Percentiles rank a stretch among this genome's conserved stretches.
These are phyloP conservation scores for Catharus bicknelli DNA, from an alignment of 2,113 vertebrate genomes.

Conservation along the genomic window DNA sequence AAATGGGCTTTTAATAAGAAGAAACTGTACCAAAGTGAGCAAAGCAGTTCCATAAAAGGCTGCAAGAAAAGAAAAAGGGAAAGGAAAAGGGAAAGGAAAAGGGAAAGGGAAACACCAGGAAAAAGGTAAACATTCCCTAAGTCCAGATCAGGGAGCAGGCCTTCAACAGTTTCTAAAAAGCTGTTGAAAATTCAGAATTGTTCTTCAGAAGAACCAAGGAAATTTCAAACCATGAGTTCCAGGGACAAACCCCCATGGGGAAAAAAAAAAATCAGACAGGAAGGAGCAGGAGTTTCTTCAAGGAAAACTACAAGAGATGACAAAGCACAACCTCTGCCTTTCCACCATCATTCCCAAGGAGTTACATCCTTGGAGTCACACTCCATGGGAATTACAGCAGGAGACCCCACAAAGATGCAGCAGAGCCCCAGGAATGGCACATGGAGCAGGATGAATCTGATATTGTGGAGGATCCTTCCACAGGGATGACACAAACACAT, in stretches of 20 bases:
- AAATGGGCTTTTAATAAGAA: not conserved
- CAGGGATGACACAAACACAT: too few species aligned
- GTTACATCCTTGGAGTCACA: not conserved
- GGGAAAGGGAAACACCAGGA: not conserved
- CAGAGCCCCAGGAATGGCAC: not conserved
- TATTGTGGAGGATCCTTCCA: not conserved
- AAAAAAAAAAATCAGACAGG: not conserved
- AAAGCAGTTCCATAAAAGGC: not conserved
- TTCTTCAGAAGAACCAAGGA: not conserved
- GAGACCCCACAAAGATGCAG: accelerated
- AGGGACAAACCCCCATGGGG: not conserved
- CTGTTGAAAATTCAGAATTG: not conserved
- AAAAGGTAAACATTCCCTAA: not conserved
- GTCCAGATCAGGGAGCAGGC: not conserved
- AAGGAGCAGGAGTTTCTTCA: not conserved
- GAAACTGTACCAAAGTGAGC: not conserved
- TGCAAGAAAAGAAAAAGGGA: not conserved
- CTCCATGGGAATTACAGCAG: not conserved
- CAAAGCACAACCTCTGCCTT: accelerated
- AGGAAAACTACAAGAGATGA: not conserved
- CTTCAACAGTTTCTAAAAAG: not conserved
- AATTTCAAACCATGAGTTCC: not conserved
- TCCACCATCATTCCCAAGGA: not conserved
- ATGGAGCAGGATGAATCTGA: accelerated
- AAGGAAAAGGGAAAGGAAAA: too few species aligned